A percentile compares a stretch with the other conserved stretches of the same genome.
phyloP scores from a whole-genome alignment of 2,888 invertebrate species.

The Catocala sponsa region DNA sequence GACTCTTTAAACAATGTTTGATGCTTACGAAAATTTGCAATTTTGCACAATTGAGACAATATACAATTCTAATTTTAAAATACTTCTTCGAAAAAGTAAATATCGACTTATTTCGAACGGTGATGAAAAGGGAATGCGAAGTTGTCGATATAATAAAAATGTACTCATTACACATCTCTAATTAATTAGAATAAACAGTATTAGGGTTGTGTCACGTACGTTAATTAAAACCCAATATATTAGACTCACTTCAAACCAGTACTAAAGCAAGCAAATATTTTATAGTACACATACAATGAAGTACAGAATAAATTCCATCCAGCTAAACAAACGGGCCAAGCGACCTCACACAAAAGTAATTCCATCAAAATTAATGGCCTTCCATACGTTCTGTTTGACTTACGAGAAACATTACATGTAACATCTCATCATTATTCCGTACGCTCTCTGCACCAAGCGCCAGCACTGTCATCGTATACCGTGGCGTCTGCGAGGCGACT shows the following conservation, averaged over 20 bases:
- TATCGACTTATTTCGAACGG: no score
- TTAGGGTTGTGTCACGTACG: neutral
- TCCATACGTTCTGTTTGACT: conserved; percentile 62
- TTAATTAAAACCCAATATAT: neutral
- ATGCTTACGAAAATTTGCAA: conserved; percentile 21
- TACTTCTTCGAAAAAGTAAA: no score
- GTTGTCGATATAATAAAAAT: no score
- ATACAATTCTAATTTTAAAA: neutral
- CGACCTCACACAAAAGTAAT: conserved; percentile 57
- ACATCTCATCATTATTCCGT: conserved; percentile 68
- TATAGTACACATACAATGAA: neutral
- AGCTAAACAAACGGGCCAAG: conserved; percentile 20
- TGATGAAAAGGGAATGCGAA: no score
- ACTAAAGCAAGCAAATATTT: neutral
- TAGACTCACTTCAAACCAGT: neutral
- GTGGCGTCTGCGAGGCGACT: conserved; percentile 35
- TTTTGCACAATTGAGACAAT: neutral
- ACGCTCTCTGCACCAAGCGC: conserved; percentile 58
- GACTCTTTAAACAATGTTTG: conserved; percentile 33
- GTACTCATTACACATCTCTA: conserved; percentile 1
- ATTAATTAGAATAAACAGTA: conserved; percentile 1
- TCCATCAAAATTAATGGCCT: conserved; percentile 63
- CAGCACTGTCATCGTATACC: conserved; percentile 66
- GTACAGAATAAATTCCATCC: conserved; percentile 21
- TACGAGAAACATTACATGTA: conserved; percentile 60